Conservation (phyloP, 1,140 invertebrate species). For the Tetraneura akinire region DNA sequence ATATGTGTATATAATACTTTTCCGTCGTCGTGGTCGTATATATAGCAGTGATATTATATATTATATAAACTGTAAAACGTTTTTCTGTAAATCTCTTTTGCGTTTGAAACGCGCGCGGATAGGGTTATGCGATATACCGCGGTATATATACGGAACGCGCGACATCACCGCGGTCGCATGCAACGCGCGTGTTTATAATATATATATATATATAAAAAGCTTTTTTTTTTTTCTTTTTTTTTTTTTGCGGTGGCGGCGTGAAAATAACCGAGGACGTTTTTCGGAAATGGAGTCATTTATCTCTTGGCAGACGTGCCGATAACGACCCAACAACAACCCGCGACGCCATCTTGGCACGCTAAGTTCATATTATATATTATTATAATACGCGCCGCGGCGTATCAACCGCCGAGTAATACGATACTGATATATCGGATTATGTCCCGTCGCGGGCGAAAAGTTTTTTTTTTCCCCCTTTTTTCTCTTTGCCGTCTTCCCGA, state of each 20-base stretch:
- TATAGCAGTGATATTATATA: neutral
- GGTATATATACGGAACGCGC: too few species aligned
- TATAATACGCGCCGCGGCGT: neutral
- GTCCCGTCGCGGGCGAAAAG: slow-evolving; percentile 33
- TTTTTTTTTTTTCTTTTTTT: too few species aligned
- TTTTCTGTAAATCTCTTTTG: slow-evolving; percentile 37
- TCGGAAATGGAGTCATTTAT: slow-evolving; percentile 51
- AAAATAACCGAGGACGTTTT: slow-evolving; percentile 48
- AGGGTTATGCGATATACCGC: neutral
- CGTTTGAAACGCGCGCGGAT: neutral
- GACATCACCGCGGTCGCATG: neutral
- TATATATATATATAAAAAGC: slow-evolving; percentile 18
- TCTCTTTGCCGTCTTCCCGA: too few species aligned
- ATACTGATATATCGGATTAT: slow-evolving; percentile 48
- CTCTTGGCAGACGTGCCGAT: slow-evolving; percentile 48
- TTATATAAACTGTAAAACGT: slow-evolving; percentile 43
- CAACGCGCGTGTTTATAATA: neutral
- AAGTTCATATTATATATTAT: slow-evolving; percentile 16
- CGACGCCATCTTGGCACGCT: slow-evolving; percentile 50
- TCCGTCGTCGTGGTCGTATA: neutral
- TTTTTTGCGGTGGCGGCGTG: slow-evolving; percentile 34
- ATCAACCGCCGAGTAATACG: slow-evolving; percentile 37
- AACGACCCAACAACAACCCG: slow-evolving; percentile 49
- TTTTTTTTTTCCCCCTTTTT: neutral
- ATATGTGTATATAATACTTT: neutral